phyloP scores from a whole-genome alignment of 2,888 invertebrate genomes.

The Hetaerina titia region DNA sequence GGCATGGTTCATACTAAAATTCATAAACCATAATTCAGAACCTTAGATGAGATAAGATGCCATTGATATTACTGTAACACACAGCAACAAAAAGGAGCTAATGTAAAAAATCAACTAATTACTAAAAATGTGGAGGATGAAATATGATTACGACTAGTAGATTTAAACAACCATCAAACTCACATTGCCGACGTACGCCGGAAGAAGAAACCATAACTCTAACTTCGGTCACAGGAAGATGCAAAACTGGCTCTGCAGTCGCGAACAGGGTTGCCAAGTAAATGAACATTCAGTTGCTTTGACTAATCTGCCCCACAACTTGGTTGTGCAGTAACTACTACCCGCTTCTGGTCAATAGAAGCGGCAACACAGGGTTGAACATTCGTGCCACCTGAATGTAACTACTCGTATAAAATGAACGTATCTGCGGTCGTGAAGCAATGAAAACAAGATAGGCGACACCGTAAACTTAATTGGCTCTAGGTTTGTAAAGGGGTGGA shows the following conservation, averaged over 20 bases:
- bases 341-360: too few relatives aligned
- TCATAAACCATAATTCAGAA: neutral
- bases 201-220: neutral
- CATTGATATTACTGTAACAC: neutral
- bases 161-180: neutral
- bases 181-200: conserved; percentile 45
- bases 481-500: too few relatives aligned
- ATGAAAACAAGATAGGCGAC: too few relatives aligned
- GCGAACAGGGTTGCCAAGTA: conserved; percentile 17
- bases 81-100: neutral
- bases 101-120: neutral
- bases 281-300: too few relatives aligned
- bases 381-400: too few relatives aligned
- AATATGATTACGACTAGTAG: neutral
- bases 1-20: neutral
- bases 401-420: too few relatives aligned
- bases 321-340: too few relatives aligned
- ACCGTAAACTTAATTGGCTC: too few relatives aligned
- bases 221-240: neutral
- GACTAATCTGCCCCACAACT: too few relatives aligned
- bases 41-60: neutral
- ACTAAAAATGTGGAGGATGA: neutral
- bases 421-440: too few relatives aligned
- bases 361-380: too few relatives aligned
- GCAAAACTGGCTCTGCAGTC: neutral